A percentile compares a stretch with the other conserved stretches of the same genome.
These are phyloP conservation scores for Hirtodrosophila trivittata DNA, from an alignment of 2,888 invertebrate species.

Conservation along the genomic window DNA sequence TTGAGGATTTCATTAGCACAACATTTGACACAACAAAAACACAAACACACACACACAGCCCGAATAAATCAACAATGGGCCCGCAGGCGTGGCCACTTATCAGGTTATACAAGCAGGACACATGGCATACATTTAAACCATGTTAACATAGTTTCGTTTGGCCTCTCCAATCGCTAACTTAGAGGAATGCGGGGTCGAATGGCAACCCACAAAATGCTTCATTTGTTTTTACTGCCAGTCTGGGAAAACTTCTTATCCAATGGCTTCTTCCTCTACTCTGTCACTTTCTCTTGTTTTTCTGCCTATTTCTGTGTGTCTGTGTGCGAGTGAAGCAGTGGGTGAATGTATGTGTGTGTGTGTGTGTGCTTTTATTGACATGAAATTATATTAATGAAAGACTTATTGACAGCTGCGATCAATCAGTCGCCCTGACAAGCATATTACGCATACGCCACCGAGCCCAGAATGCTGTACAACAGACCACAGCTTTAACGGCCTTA, in stretches of 20 bases:
- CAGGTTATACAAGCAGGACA: conserved; percentile 57
- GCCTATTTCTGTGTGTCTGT: conserved; percentile 9
- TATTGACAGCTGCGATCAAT: conserved; percentile 82
- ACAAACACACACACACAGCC: conserved; percentile 5
- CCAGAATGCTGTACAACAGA: conserved; percentile 5
- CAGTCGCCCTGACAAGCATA: conserved; percentile 60
- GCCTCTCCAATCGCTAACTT: conserved; percentile 35
- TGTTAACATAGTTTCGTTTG: conserved; percentile 65
- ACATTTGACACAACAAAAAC: conserved; percentile 72
- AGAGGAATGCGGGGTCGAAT: conserved; percentile 33
- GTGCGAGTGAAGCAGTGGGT: no score
- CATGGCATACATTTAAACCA: conserved; percentile 62
- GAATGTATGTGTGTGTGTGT: conserved; percentile 15
- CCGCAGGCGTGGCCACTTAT: conserved; percentile 73
- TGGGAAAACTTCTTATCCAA: conserved; percentile 40
- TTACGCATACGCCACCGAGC: conserved; percentile 38
- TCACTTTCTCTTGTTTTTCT: neutral
- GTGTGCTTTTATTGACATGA: conserved; percentile 58
- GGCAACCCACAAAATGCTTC: conserved; percentile 65
- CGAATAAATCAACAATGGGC: conserved; percentile 58
- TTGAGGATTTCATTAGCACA: conserved; percentile 78
- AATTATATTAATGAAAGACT: conserved; percentile 80
- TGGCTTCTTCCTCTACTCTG: conserved; percentile 1
- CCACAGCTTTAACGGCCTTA: conserved; percentile 37
- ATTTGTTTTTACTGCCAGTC: conserved; percentile 72